Percentiles rank a stretch among this genome's conserved stretches.
phyloP scores from a whole-genome alignment of 2,797 vertebrate genomes.

The Cyprinella venusta region DNA sequence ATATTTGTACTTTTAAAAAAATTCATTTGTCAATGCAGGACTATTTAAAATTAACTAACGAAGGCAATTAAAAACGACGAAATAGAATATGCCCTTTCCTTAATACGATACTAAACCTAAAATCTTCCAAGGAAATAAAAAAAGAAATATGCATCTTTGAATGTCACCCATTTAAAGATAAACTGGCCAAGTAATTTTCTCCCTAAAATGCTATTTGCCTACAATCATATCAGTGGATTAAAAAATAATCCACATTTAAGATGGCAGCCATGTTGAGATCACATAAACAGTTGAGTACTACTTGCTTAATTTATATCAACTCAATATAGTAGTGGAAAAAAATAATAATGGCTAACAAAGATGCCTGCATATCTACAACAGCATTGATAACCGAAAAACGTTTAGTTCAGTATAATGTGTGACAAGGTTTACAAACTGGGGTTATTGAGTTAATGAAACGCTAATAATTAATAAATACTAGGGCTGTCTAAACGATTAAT shows the following conservation, averaged over 20 bases:
- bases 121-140: neutral
- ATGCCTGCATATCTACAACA: too few species aligned
- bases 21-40: neutral
- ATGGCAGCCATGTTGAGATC: neutral
- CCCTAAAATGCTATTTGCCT: neutral
- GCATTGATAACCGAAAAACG: too few species aligned
- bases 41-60: neutral
- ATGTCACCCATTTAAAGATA: neutral
- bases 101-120: neutral
- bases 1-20: neutral
- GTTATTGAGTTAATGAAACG: neutral
- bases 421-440: neutral
- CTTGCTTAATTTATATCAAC: neutral
- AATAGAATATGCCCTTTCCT: neutral
- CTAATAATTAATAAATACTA: neutral
- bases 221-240: neutral
- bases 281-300: neutral
- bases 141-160: neutral
- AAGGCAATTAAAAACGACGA: neutral
- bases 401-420: neutral
- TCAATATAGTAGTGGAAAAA: neutral
- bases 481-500: too few species aligned
- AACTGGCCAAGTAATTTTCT: neutral
- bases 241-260: neutral
- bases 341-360: too few species aligned